Conservation (phyloP, 2,113 vertebrate species). For the Lynx canadensis region DNA sequence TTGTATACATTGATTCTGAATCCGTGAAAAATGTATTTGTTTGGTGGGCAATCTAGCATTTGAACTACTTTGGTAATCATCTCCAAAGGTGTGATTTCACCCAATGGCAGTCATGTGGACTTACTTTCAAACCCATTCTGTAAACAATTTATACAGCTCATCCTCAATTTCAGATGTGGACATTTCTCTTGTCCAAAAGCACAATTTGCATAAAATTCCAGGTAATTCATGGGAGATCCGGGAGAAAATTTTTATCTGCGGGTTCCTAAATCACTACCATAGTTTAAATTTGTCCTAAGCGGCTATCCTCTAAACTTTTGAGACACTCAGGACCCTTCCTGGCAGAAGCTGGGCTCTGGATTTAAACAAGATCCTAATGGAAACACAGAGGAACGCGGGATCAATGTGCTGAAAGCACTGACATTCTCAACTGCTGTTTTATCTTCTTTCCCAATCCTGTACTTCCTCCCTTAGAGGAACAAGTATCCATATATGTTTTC, state of each 20-base stretch:
- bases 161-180: neutral
- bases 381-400: neutral
- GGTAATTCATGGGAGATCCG: neutral
- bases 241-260: neutral
- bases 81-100: neutral
- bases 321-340: neutral
- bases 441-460: neutral
- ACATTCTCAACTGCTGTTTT: too few relatives aligned
- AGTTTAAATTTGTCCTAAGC: neutral
- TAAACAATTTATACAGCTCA: neutral
- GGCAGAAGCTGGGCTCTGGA: neutral
- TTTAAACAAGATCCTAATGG: neutral
- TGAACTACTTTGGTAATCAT: neutral
- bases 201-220: neutral
- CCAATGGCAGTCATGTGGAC: neutral
- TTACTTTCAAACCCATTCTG: neutral
- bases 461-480: neutral
- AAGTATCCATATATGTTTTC: neutral
- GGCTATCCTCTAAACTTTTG: neutral
- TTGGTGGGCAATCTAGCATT: neutral
- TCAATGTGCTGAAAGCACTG: neutral
- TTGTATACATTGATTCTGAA: neutral
- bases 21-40: neutral
- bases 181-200: neutral
- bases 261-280: neutral